A percentile compares a stretch with the other conserved stretches of the same genome.
These are phyloP conservation scores for Octonoba sinensis DNA, from an alignment of 2,888 invertebrate genomes.

Conservation along the genomic window DNA sequence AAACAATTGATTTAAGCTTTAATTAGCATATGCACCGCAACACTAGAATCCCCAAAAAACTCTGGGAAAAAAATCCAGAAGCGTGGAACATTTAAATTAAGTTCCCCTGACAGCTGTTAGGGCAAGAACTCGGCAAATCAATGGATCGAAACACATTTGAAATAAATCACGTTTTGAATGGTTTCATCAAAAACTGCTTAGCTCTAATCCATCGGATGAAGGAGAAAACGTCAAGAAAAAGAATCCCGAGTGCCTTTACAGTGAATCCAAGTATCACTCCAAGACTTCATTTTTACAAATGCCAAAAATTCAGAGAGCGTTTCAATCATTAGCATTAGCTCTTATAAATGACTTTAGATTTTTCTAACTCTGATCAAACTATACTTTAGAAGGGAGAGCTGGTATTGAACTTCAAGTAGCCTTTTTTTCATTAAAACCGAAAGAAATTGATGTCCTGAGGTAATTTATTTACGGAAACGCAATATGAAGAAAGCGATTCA, in stretches of 20 bases:
- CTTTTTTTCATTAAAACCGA: constrained; percentile 27
- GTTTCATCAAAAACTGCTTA: constrained; percentile 55
- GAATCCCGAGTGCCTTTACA: constrained; percentile 27
- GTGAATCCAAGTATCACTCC: constrained; percentile 35
- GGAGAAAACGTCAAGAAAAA: constrained; percentile 42
- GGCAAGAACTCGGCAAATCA: constrained; percentile 24
- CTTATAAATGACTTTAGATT: constrained; percentile 53
- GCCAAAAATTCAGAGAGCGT: constrained; percentile 45
- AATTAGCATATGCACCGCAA: too few relatives aligned
- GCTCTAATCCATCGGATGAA: constrained; percentile 40
- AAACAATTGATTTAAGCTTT: too few relatives aligned
- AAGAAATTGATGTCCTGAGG: constrained; percentile 12
- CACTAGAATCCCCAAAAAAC: neutral
- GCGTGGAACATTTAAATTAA: constrained; percentile 35
- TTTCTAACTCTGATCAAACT: constrained; percentile 47
- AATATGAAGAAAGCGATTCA: constrained; percentile 21
- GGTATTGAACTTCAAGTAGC: constrained; percentile 10
- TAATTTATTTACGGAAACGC: constrained; percentile 35
- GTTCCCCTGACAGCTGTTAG: constrained; percentile 31
- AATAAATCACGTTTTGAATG: constrained; percentile 55
- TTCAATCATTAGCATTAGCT: constrained; percentile 56
- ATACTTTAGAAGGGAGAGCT: constrained; percentile 25
- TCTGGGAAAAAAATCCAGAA: constrained; percentile 4
- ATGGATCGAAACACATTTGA: constrained; percentile 44
- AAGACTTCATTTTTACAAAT: constrained; percentile 34